Conservation (phyloP, 2,888 invertebrate species). For the Autographa gamma region DNA sequence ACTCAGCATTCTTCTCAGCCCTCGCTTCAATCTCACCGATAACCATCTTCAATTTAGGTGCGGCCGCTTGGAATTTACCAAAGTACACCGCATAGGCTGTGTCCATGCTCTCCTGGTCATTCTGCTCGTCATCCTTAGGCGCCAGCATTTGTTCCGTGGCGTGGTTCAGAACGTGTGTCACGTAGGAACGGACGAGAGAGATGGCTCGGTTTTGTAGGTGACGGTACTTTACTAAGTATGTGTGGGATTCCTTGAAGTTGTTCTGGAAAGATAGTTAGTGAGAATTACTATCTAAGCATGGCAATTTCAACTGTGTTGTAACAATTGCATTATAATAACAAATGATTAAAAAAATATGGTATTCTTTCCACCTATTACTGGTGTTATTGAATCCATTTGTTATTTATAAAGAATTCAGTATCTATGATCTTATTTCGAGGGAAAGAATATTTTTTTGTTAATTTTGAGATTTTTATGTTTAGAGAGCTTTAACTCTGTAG, state of each 20-base stretch:
- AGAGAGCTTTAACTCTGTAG: too few relatives aligned
- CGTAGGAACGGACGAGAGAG: conserved; percentile 93
- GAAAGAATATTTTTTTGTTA: too few relatives aligned
- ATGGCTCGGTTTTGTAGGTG: conserved; percentile 95
- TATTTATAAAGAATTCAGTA: too few relatives aligned
- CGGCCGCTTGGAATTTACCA: conserved; percentile 98
- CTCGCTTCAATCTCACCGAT: conserved; percentile 95
- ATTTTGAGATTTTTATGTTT: too few relatives aligned
- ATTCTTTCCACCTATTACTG: too few relatives aligned
- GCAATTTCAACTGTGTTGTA: too few relatives aligned
- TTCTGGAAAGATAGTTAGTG: conserved; percentile 82
- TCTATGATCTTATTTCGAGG: too few relatives aligned
- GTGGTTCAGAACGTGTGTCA: conserved; percentile 92
- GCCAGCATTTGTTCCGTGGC: conserved; percentile 93
- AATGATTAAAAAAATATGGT: too few relatives aligned
- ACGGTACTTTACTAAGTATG: conserved; percentile 94
- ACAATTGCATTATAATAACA: too few relatives aligned
- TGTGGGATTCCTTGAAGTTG: conserved; percentile 95
- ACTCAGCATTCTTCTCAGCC: conserved; percentile 92
- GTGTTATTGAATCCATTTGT: too few relatives aligned
- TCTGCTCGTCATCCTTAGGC: conserved; percentile 72
- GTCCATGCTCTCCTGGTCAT: conserved; percentile 85
- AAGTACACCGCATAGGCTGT: conserved; percentile 96
- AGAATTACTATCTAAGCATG: neutral
- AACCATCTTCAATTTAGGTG: conserved; percentile 94